Evolutionary conservation across 2,888 invertebrate genomes (phyloP), one percentile per base, ranked within the genome.

Genomic region (Pegoplata infirma): DNA sequence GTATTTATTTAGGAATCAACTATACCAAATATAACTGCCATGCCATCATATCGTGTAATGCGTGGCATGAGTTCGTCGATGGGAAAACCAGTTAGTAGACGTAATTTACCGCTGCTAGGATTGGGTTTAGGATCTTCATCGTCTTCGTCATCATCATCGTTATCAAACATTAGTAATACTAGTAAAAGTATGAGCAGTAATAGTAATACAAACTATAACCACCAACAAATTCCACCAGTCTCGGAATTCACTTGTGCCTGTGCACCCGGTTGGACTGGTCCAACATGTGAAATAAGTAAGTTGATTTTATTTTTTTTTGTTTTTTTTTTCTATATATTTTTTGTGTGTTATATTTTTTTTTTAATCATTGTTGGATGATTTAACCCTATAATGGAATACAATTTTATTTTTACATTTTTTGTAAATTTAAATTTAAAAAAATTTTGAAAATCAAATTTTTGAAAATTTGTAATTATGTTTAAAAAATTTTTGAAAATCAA

Each of bases 191-290:
- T 23, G 10, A 72, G 73, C 71, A 69, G 49, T 73, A 80, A 63
- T 56, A 80, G 49, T 69, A 77, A 40, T 80, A 73, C 61, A 80
- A 82, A 53, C 80, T 81, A 63, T 74, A 80, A 69, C 76, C 80
- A 82, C 49, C 83, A 84, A 64, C 82, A 83, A 83, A 77, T 81
- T 80, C 86, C 86, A 82, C 86, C 88, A 64, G 83, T 85, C 67
- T 90, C 91, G 64, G 92, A 92, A 83, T 96, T 94, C 89, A 91
- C 91, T 81, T 97, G 97, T 91, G 92, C 93, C 64, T 97, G 97
- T 90, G 92, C 93, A 66, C 91, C 94, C 17, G 97, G 97, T 85
- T 97, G 96, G 94, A 92, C 94, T 58, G 97, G 97, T 76, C 91
- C 93, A 74, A 93, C 93, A 81, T 97, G 97, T 90, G 94, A 94